Evolutionary conservation across 2,888 invertebrate genomes (phyloP), one percentile per base, ranked within the genome.

Genomic region (Ryuthela nishihirai): DNA sequence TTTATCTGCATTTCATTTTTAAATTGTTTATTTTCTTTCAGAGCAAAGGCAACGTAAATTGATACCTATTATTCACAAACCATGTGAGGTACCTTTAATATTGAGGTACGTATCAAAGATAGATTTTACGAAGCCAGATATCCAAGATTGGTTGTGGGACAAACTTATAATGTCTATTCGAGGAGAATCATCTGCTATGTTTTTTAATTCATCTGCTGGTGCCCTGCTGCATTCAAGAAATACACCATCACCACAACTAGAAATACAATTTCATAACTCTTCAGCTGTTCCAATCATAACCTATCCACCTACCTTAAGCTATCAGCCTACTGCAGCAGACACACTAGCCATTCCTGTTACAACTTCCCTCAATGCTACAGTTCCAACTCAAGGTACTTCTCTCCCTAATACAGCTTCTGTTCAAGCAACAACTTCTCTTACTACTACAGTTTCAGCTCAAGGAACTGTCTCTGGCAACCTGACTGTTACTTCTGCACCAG

Each of bases 51-150:
- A 41, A 10, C 36, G 54, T 20, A 61, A 50, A 24, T 34, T 61
- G 10, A 41, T 62, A 10, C 62, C 62, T 5, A 35, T 62, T 5
- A 12, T 62, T 10, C 48, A 34, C 21, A 39, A 52, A 10, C 36
- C 48, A 3, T 62, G 56, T 38, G 36, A 47, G 24, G 53, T 56
- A 17, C 62, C 62, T 20, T 6, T 38, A 3, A 32, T 48, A 6
- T 36, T 62, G 21, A 43, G 25, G 20, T 53, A 20, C 23, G 29
- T 62, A 15, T 53, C 62, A 5, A 62, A 48, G 41, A 53, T 62
- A 38, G 62, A 62, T 45, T 62, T 62, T 25, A 62, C 55, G 7
- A 60, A 54, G 26, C 40, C 44, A 20, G 38, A 48, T 39, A 21
- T 46, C 7, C 38, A 50, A 21, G 45, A 54, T 5, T 60, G 60